Evolutionary conservation across 1,140 invertebrate genomes (phyloP), one percentile per base, ranked within the genome.

Genomic region (Zelostemma sp.): DNA sequence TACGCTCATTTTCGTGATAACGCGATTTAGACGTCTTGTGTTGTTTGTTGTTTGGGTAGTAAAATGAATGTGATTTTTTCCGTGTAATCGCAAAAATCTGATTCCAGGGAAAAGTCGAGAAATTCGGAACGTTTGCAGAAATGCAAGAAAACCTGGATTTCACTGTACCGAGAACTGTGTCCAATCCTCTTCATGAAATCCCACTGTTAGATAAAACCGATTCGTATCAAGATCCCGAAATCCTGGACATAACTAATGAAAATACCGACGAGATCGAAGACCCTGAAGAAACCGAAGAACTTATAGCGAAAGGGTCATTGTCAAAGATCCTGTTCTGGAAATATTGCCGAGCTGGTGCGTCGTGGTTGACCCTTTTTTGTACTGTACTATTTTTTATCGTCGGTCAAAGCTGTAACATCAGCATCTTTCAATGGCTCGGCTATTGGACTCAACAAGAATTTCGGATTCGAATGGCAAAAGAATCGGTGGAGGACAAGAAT

Each of bases 361-460:
- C 82, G n/a, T 61, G 80, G n/a, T 77, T 79, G 1, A 70, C 88
- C 1, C 40, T 88, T 0, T 63, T 88, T 1, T 75, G 81, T 1
- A 68, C 88, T 4, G 11, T 84, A 0, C 6, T 81, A n/a, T 84
- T 83, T 59, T 79, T 75, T 12, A 55, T 88, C 14, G 46, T 88
- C 3, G 84, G 88, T 3, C 86, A 89, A 21, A 74, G 80, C 1
- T 74, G 80, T 5, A 87, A 83, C 6, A 89, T 86, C 35, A 83
- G 86, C 25, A 86, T 84, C 31, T 90, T 91, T 77, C 90, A 87
- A 74, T 91, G 88, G 88, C 83, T 90, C 1, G 84, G 87, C 9
- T 83, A 84, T 59, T 91, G 90, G 90, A 82, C 75, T 43, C 81
- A 41, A 47, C 69, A 74, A 62, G 80, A 84, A 43, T 41, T 64